Base-by-base conservation (phyloP, 2,888 invertebrate species). In the Scaptomyza caliginosa region DNA sequence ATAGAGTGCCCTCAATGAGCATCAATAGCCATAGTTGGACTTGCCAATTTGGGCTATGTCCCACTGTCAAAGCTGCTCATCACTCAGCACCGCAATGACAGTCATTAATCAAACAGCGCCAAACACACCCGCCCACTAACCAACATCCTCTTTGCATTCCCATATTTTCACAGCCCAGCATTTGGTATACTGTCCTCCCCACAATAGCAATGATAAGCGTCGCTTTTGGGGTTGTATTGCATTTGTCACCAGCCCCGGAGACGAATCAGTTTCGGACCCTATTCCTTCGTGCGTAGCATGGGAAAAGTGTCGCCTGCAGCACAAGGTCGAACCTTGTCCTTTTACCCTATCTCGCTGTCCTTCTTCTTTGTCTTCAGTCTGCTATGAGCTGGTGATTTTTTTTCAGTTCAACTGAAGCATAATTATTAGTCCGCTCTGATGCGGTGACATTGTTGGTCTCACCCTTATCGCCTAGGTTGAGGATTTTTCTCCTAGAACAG, bases 41-140 rank as follows among this genome's bases (percentile, higher is more conserved):
- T 16, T 16, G 1, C 16, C 16, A 19, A 19, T 45, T 48, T 26
- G 46, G 24, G 21, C 39, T 26, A 4, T 26, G 26, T 48, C 59
- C 49, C 70, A 63, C 58, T 77, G 65, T 77, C 67, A 74, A 55
- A 67, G 71, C 63, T 57, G 50, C 80, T 63, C 67, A 82, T 82
- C 79, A 78, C 66, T 80, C 77, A 79, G 68, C 50, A 46, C 49
- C 60, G 77, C 67, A 86, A 81, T 86, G 87, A 59, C 54, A 39
- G 70, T 77, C 80, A 81, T 81, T 81, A 81, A 81, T 81, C 80
- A 81, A 86, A 84, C 77, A 54, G 82, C 74, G 26, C 51, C 72
- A 58, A 82, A 32, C 74, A 59, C 52, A 73, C 46, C 58, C 81
- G 49, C 60, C 64, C 78, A 24, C 36, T 57, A 49, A 4, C 43